phyloP scores from a whole-genome alignment of 1,140 invertebrate genomes.

The Tetranychus cinnabarinus region DNA sequence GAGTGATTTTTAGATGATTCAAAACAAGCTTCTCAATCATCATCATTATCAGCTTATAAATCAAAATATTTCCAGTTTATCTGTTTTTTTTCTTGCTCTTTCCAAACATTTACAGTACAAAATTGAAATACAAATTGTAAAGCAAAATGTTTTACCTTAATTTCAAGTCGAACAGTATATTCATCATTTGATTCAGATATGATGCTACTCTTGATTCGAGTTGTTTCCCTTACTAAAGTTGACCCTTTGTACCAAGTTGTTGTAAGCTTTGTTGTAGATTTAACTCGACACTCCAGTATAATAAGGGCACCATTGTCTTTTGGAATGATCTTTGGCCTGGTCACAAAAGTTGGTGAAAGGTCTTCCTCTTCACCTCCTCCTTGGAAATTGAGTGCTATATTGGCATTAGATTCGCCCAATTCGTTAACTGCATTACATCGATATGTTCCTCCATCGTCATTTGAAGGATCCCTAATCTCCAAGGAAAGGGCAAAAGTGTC shows the following conservation, averaged over 20 bases:
- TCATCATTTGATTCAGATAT: conserved; percentile 50
- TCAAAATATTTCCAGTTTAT: too few relatives aligned
- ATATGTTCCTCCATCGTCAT: conserved; percentile 89
- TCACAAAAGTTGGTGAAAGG: conserved; percentile 77
- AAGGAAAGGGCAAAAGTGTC: conserved; percentile 70
- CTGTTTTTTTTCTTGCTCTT: too few relatives aligned
- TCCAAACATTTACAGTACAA: too few relatives aligned
- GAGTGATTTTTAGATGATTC: too few relatives aligned
- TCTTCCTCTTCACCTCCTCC: conserved; percentile 36
- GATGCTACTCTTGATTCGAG: conserved; percentile 58
- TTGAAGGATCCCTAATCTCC: conserved; percentile 62
- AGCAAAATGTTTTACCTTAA: conserved; percentile 34
- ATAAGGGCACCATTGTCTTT: conserved; percentile 85
- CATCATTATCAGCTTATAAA: too few relatives aligned
- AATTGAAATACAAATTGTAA: too few relatives aligned
- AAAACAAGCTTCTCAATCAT: too few relatives aligned
- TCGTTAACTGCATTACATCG: conserved; percentile 95
- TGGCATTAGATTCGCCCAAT: conserved; percentile 95
- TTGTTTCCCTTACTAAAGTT: conserved; percentile 53
- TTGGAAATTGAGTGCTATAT: conserved; percentile 33
- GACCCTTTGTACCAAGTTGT: conserved; percentile 73
- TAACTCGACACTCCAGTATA: conserved; percentile 83
- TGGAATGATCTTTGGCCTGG: conserved; percentile 89
- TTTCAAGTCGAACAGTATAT: conserved; percentile 65
- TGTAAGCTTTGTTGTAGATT: conserved; percentile 66